Percentiles rank a stretch among this genome's conserved stretches.
Conservation (phyloP, 2,797 vertebrate genomes). For the Selene dorsalis region DNA sequence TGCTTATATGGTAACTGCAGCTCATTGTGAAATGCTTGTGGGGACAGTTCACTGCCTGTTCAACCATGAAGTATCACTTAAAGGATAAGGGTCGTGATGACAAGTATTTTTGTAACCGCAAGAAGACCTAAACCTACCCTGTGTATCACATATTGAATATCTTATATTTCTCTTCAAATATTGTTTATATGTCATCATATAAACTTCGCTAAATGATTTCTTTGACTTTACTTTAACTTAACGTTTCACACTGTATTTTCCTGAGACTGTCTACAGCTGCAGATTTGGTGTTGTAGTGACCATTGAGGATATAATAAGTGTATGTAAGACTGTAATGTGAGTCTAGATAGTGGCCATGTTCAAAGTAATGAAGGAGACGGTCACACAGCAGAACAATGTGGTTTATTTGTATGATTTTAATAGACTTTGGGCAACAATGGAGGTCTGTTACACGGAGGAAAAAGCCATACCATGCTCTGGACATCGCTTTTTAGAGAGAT, state of each 20-base stretch:
- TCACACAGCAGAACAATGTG: neutral
- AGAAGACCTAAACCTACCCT: neutral
- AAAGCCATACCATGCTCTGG: neutral
- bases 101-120: neutral
- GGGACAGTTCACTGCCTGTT: neutral
- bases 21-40: neutral
- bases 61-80: neutral
- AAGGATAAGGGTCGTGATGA: neutral
- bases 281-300: neutral
- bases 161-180: too few relatives aligned
- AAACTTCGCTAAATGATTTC: too few relatives aligned
- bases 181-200: too few relatives aligned
- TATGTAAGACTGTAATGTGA: neutral
- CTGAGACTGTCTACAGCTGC: neutral
- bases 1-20: neutral
- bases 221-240: too few relatives aligned
- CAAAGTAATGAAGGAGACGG: neutral
- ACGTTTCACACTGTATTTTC: too few relatives aligned
- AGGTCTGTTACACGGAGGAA: neutral
- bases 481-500: neutral
- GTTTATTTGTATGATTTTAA: constrained; percentile 4
- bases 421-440: neutral
- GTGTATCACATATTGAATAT: too few relatives aligned
- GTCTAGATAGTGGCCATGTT: neutral
- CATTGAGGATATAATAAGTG: neutral